These are phyloP conservation scores for Polyploca ridens DNA, from an alignment of 2,888 invertebrate genomes.

Conservation along the genomic window DNA sequence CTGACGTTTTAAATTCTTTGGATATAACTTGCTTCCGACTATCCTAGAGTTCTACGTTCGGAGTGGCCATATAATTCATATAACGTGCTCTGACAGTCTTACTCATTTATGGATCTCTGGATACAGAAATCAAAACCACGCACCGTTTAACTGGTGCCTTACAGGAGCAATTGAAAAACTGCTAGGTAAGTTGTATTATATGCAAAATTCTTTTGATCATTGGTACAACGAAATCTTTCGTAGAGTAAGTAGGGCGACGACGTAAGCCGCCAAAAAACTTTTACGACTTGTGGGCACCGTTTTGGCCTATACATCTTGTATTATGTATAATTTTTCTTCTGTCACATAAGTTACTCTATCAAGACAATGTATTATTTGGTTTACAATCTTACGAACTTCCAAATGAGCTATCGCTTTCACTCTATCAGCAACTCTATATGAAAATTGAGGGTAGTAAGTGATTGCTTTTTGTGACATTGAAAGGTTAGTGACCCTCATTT, in stretches of 20 bases:
- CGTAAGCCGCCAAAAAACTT: constrained; percentile 10
- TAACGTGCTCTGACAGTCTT: too few relatives aligned
- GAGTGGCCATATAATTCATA: too few relatives aligned
- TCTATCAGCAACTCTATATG: neutral
- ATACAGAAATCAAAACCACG: too few relatives aligned
- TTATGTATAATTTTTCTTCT: neutral
- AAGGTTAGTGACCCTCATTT: neutral
- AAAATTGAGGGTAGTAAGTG: neutral
- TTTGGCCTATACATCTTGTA: neutral
- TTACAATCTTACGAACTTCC: neutral
- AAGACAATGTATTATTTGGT: neutral
- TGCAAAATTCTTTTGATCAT: neutral
- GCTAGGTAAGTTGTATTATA: neutral
- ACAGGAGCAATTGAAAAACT: neutral
- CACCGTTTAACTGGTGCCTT: too few relatives aligned
- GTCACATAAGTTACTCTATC: neutral
- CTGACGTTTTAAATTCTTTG: too few relatives aligned
- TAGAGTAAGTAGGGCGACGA: neutral
- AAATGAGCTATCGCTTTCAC: neutral
- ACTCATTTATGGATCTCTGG: too few relatives aligned
- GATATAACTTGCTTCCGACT: too few relatives aligned
- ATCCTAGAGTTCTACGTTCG: too few relatives aligned
- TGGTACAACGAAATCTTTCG: neutral
- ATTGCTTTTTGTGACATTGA: neutral
- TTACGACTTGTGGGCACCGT: neutral